Evolutionary conservation across 2,113 vertebrate species (phyloP).

Genomic region (Casuarius casuarius): DNA sequence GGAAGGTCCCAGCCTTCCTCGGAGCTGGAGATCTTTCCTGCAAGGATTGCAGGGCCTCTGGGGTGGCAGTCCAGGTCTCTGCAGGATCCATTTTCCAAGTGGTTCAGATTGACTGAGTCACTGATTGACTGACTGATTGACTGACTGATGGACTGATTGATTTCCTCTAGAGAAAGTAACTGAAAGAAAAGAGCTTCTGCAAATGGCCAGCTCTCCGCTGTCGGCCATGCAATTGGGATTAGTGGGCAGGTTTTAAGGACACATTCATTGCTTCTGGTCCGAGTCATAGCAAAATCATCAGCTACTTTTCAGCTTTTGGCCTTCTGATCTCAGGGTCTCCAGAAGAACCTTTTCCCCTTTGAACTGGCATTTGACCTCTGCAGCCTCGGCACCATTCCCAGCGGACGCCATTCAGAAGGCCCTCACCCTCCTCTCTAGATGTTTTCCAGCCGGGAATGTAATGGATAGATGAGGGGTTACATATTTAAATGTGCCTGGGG

Average conservation of each 20-base stretch:
- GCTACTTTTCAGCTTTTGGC: not conserved
- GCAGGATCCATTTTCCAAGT: not conserved
- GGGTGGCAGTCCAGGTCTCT: not conserved
- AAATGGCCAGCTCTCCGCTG: not conserved
- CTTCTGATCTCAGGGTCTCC: not conserved
- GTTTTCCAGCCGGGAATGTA: not conserved
- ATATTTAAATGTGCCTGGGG: no score
- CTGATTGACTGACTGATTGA: slow-evolving; percentile 1
- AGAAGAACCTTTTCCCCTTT: not conserved
- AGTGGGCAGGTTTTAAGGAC: not conserved
- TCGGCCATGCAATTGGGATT: not conserved
- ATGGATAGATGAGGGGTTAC: fast-evolving
- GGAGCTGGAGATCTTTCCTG: not conserved
- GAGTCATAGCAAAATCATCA: not conserved
- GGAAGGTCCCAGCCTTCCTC: not conserved
- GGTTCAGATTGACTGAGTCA: not conserved
- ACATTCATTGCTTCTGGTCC: fast-evolving
- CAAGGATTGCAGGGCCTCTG: not conserved
- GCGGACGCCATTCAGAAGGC: not conserved
- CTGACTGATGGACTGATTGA: not conserved
- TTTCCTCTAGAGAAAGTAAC: not conserved
- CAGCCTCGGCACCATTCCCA: not conserved
- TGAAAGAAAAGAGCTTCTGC: not conserved
- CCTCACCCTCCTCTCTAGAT: not conserved
- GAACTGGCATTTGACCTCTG: not conserved